These are phyloP conservation scores for Theocolax elegans DNA, from an alignment of 1,140 invertebrate genomes.

Conservation along the genomic window DNA sequence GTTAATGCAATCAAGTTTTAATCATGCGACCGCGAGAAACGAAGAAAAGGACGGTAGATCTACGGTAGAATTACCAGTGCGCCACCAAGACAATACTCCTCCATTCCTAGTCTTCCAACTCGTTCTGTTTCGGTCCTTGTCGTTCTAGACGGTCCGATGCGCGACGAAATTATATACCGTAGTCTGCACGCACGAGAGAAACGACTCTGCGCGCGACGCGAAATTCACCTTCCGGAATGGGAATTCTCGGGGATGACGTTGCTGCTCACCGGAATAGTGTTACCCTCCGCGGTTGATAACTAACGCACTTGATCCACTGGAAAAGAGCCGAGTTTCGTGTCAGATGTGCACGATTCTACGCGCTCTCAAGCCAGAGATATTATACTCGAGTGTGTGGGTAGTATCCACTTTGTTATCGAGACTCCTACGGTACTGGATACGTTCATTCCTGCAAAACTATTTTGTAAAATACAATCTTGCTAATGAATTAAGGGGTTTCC, in stretches of 20 bases:
- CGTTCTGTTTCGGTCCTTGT: conserved; percentile 43
- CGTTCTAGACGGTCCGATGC: conserved; percentile 44
- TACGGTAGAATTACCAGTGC: conserved; percentile 53
- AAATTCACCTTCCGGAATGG: conserved; percentile 48
- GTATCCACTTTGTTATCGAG: no score
- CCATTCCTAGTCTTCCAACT: conserved; percentile 24
- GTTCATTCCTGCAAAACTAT: no score
- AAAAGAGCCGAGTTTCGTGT: no score
- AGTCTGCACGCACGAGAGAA: conserved; percentile 44
- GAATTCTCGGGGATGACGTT: no score
- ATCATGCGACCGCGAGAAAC: conserved; percentile 44
- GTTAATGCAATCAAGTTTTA: conserved; percentile 58
- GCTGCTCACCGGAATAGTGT: no score
- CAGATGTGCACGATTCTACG: no score
- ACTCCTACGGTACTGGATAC: no score
- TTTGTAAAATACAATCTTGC: no score
- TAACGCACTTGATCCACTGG: conserved; percentile 2
- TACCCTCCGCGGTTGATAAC: background rate
- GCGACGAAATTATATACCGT: conserved; percentile 47
- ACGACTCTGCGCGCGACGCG: conserved; percentile 19
- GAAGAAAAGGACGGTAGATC: conserved; percentile 38
- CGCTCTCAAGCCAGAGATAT: no score
- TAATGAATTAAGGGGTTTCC: no score
- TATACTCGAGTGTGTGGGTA: no score
- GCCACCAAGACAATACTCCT: conserved; percentile 43